A percentile compares a stretch with the other conserved stretches of the same genome.
Evolutionary conservation across 2,113 vertebrate genomes (phyloP).

Genomic region (Plecotus auritus): DNA sequence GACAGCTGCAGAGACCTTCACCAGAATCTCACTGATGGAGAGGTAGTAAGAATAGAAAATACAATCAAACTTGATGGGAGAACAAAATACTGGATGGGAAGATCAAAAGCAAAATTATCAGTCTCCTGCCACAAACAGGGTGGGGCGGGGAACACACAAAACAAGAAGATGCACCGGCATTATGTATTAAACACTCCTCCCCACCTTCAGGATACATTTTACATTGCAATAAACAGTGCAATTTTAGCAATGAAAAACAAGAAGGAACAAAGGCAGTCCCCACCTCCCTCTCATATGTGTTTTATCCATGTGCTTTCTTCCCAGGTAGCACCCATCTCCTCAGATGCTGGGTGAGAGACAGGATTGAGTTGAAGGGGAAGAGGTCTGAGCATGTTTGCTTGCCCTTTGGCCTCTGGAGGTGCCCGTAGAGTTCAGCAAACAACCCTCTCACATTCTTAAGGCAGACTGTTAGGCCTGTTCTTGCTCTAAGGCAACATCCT

Average conservation of each 20-base stretch:
- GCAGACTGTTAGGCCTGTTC: background rate
- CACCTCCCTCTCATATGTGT: background rate
- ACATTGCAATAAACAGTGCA: slow-evolving; percentile 48
- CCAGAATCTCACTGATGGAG: slow-evolving; percentile 37
- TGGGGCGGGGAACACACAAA: background rate
- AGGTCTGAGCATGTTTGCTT: background rate
- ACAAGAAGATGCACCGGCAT: background rate
- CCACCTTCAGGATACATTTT: slow-evolving; percentile 17
- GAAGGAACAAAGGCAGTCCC: background rate
- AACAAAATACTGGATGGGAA: slow-evolving; percentile 43
- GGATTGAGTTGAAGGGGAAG: background rate
- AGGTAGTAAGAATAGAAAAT: slow-evolving; percentile 51
- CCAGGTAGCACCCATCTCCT: background rate
- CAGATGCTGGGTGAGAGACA: background rate
- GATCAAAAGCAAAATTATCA: slow-evolving; percentile 13
- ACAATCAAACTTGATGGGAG: background rate
- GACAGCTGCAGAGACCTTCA: background rate
- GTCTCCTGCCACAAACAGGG: background rate
- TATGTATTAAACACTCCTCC: slow-evolving; percentile 21
- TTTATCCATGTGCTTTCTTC: background rate
- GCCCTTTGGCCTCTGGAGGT: background rate
- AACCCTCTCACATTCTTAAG: background rate
- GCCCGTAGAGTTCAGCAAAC: background rate
- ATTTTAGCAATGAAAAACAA: slow-evolving; percentile 55
- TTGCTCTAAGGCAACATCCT: background rate